Evolutionary conservation across 2,797 vertebrate species (phyloP), one percentile per base, ranked within the genome.

Genomic region (Babyrousa celebensis): DNA sequence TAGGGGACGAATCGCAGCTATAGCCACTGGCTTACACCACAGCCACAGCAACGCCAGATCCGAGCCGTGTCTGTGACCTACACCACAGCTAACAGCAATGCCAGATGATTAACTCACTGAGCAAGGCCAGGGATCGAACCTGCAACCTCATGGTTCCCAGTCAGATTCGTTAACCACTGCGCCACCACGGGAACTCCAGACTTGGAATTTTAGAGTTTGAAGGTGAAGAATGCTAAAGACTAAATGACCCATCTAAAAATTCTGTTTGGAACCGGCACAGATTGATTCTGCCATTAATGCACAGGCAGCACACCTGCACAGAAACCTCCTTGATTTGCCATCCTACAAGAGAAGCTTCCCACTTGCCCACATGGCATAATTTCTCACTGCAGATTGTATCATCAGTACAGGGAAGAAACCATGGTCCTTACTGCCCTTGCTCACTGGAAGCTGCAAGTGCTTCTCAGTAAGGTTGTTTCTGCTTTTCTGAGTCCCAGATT

Each of bases 181-280:
- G 36, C 36, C 36, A 36, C 36, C 36, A 36, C 36, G 36, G 36
- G 36, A 36, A 36, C 36, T 36, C 36, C 36, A 91, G 5, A 74
- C 52, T 60, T 43, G 21, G 71, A 93, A 96, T 82, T 87, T 72
- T 68, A 56, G 17, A 70, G 43, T 62, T 23, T 68, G 27, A 93
- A 86, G 40, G 60, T 68, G 25, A 82, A 8, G 14, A 79, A 54
- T 23, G 11, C 43, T 72, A 17, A 87, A 74, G 83, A 79, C 32
- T 67, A 95, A 95, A 85, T 52, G 48, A 71, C 36, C 8, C n/a
- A 67, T 67, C n/a, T 85, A 54, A 83, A 97, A 93, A 84, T 92
- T 89, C 79, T 63, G 12, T 56, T 62, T 79, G n/a, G 29, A 85
- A 67, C 1, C 71, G 96, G 29, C 48, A 82, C 43, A 72, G 11